Evolutionary conservation across 2,888 invertebrate genomes (phyloP).

Genomic region (Ellobium chinense): DNA sequence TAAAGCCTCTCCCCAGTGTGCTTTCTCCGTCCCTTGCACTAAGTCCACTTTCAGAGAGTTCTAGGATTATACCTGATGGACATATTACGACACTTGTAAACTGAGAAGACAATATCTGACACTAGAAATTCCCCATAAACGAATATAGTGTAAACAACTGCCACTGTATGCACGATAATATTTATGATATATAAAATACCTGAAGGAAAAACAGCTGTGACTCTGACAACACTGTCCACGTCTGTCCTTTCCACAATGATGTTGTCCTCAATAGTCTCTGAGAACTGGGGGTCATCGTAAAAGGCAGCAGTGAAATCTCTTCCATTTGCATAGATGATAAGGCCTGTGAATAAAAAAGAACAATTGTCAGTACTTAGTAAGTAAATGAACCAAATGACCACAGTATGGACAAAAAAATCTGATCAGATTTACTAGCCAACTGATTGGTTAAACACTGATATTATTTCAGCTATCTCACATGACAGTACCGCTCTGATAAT

Average conservation of each 20-base stretch:
- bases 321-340: conserved; percentile 15
- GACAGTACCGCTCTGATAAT: too few species aligned
- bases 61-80: too few species aligned
- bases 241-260: background rate
- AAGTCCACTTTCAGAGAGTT: too few species aligned
- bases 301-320: conserved; percentile 13
- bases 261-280: background rate
- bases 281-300: background rate
- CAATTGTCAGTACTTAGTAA: too few species aligned
- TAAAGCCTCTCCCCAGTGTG: too few species aligned
- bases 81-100: too few species aligned
- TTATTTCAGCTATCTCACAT: background rate
- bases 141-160: background rate
- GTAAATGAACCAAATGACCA: too few species aligned
- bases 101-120: too few species aligned
- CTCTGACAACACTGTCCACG: background rate
- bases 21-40: too few species aligned
- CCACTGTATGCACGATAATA: background rate
- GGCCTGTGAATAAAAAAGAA: background rate
- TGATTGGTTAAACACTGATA: background rate
- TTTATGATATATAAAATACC: conserved; percentile 5
- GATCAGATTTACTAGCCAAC: too few species aligned
- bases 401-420: too few species aligned
- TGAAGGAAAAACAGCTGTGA: background rate
- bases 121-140: too few species aligned